Conservation (phyloP, 2,797 vertebrate species). For the Eremophila alpestris region DNA sequence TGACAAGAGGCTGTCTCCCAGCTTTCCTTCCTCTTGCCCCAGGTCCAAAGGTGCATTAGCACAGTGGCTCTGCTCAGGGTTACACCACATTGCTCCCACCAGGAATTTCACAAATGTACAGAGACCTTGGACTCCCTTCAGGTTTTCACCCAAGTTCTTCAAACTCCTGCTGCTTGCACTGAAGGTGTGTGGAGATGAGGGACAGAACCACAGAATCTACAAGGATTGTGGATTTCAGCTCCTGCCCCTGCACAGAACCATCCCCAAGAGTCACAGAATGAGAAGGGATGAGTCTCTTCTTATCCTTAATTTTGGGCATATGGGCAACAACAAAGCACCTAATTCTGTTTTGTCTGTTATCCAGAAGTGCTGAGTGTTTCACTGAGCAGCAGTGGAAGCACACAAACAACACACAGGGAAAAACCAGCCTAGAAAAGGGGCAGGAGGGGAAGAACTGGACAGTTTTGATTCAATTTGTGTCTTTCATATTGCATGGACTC, state of each 20-base stretch:
- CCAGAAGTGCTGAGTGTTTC: not conserved
- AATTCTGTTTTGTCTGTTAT: not conserved
- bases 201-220: not conserved
- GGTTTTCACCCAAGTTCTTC: not conserved
- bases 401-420: not conserved
- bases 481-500: not conserved
- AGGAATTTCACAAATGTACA: not conserved
- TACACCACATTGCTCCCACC: not conserved
- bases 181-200: not conserved
- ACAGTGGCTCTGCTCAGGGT: not conserved
- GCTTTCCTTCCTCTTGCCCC: not conserved
- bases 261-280: not conserved
- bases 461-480: not conserved
- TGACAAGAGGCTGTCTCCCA: not conserved
- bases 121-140: not conserved
- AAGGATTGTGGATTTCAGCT: fast-evolving
- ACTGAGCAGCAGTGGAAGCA: not conserved
- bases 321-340: not conserved
- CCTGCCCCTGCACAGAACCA: not conserved
- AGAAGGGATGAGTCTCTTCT: not conserved
- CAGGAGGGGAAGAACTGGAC: not conserved
- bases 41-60: not conserved
- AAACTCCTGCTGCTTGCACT: not conserved
- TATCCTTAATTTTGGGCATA: not conserved
- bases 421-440: not conserved